Evolutionary conservation across 2,888 invertebrate species (phyloP).

Genomic region (Congeria kusceri): DNA sequence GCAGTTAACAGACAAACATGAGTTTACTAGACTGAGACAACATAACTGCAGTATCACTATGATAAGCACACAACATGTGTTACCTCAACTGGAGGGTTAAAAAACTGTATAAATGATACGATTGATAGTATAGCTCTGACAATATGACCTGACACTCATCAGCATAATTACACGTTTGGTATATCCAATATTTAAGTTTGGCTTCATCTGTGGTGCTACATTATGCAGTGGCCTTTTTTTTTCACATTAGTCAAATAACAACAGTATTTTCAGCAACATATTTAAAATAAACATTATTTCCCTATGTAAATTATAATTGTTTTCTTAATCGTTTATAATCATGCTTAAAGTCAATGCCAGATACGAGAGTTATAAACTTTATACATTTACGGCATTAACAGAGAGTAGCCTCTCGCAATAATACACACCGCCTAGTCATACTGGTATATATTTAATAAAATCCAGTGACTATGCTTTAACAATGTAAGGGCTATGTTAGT

Average conservation of each 20-base stretch:
- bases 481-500: too few relatives aligned
- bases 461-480: too few relatives aligned
- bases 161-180: background rate
- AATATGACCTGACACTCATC: background rate
- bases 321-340: background rate
- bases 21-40: too few relatives aligned
- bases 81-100: conserved; percentile 38
- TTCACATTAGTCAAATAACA: too few relatives aligned
- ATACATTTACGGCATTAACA: background rate
- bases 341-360: too few relatives aligned
- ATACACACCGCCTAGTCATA: too few relatives aligned
- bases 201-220: background rate
- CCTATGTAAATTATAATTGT: background rate
- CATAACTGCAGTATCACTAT: too few relatives aligned
- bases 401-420: too few relatives aligned
- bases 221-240: background rate
- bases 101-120: conserved; percentile 19
- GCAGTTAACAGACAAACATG: too few relatives aligned
- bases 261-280: background rate
- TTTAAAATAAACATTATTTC: background rate
- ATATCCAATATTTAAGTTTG: background rate
- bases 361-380: too few relatives aligned
- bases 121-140: background rate
- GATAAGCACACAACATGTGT: background rate
- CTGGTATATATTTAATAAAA: too few relatives aligned